These are phyloP conservation scores for Sebastes itinus DNA, from an alignment of 2,797 vertebrate genomes.

Conservation along the genomic window DNA sequence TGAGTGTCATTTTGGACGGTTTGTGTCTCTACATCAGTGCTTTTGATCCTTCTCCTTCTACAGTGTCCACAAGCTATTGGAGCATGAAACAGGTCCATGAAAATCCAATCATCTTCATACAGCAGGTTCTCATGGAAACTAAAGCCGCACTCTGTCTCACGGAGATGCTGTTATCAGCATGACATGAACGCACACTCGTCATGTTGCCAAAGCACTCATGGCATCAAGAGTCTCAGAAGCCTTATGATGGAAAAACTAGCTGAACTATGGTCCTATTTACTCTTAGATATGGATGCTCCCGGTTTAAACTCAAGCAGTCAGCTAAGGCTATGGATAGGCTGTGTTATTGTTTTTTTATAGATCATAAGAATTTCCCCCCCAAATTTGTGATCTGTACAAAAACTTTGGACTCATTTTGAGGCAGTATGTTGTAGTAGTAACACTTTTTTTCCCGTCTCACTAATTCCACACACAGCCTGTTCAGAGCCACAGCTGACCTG, in stretches of 20 bases:
- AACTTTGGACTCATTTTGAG: too few species aligned
- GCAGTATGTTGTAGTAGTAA: too few species aligned
- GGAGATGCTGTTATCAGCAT: not conserved
- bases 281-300: not conserved
- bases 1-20: not conserved
- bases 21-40: not conserved
- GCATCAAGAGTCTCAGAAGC: not conserved
- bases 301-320: not conserved
- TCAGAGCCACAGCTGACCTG: too few species aligned
- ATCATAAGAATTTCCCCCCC: too few species aligned
- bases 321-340: not conserved
- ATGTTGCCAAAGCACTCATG: not conserved
- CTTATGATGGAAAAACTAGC: not conserved
- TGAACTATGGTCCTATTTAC: not conserved
- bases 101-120: conserved; percentile 4
- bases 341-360: too few species aligned
- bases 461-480: too few species aligned
- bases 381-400: not conserved
- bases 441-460: too few species aligned
- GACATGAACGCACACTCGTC: not conserved
- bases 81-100: not conserved
- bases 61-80: not conserved
- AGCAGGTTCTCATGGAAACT: conserved; percentile 31
- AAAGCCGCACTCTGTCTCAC: not conserved
- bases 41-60: not conserved